Base-by-base conservation (phyloP, 1,140 invertebrate species). In the Cydia splendana region DNA sequence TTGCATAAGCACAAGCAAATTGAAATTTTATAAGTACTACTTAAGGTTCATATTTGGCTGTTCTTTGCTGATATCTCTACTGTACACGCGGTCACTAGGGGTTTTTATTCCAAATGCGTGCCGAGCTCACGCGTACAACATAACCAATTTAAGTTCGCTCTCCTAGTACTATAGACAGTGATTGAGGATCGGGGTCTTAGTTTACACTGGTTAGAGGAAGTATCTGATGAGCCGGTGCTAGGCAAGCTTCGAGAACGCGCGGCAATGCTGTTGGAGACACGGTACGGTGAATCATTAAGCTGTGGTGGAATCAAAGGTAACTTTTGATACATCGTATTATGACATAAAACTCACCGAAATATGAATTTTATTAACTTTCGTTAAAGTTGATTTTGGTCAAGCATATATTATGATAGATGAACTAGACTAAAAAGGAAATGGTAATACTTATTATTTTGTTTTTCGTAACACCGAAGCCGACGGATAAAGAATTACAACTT, bases 231-330 rank as follows among this genome's bases (percentile, higher is more conserved):
- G 13, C 45, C 10, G 45, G 2, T 48, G 12, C 2, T 15, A 48
- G 45, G 13, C 12, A 48, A 48, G 45, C 12, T 48, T 48, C 2
- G 13, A 2, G 45, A 13, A 48, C 13, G 45, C 45, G 12, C 13
- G 67, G 34, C 67, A 38, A 67, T 18, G 67, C 67, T 71, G 67
- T 24, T 38, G 38, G n/a, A 18, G 67, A 38, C 67, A 71, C 34
- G 67, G 67, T 71, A 45, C 34, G 34, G 67, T 71, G 67, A 71
- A 42, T 38, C 30, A 42, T n/a, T n/a, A 45, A 38, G 65, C 51
- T 53, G 51, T 18, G 51, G n/a, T 24, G 20, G 6, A 62, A 24
- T 62, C 57, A 57, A 13, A 6, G 4, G 20, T 24, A 9, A 62
- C 53, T 62, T 62, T 62, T 20, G n/a, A 62, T 12, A 12, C 12